phyloP scores from a whole-genome alignment of 2,113 vertebrate genomes.

The Perccottus glenii region DNA sequence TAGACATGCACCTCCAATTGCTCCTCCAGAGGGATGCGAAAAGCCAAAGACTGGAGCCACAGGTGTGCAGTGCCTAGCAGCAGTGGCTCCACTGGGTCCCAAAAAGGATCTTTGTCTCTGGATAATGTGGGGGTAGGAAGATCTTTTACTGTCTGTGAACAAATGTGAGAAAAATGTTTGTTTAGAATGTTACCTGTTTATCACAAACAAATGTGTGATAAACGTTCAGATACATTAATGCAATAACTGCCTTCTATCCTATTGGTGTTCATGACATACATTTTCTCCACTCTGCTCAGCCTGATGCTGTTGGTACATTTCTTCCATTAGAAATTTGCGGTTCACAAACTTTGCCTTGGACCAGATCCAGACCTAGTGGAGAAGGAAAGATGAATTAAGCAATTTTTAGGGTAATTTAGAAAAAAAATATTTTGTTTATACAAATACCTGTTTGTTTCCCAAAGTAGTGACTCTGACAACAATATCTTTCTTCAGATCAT shows the following conservation, averaged over 20 bases:
- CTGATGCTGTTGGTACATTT: slow-evolving; percentile 83
- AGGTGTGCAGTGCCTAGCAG: slow-evolving; percentile 87
- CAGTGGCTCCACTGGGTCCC: slow-evolving; percentile 86
- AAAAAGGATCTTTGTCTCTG: slow-evolving; percentile 85
- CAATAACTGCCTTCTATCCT: too few relatives aligned
- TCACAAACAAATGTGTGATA: too few relatives aligned
- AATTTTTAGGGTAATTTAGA: background rate
- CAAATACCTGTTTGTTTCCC: slow-evolving; percentile 77
- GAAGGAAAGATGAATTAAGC: background rate
- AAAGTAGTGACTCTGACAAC: slow-evolving; percentile 80
- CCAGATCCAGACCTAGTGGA: slow-evolving; percentile 88
- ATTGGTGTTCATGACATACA: slow-evolving; percentile 19
- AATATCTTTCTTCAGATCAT: slow-evolving; percentile 86
- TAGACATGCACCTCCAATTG: slow-evolving; percentile 77
- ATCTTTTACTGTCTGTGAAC: slow-evolving; percentile 44
- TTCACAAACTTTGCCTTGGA: slow-evolving; percentile 91
- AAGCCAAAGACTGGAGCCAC: slow-evolving; percentile 89
- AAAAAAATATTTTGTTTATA: background rate
- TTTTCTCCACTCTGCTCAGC: slow-evolving; percentile 58
- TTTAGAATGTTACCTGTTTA: too few relatives aligned
- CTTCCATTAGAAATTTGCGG: slow-evolving; percentile 91
- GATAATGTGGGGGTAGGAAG: slow-evolving; percentile 23
- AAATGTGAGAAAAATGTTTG: background rate
- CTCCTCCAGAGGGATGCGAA: slow-evolving; percentile 83
- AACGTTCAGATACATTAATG: background rate